Percentiles rank a stretch among this genome's conserved stretches.
Conservation (phyloP, 2,888 invertebrate genomes). For the Microdon myrmicae region DNA sequence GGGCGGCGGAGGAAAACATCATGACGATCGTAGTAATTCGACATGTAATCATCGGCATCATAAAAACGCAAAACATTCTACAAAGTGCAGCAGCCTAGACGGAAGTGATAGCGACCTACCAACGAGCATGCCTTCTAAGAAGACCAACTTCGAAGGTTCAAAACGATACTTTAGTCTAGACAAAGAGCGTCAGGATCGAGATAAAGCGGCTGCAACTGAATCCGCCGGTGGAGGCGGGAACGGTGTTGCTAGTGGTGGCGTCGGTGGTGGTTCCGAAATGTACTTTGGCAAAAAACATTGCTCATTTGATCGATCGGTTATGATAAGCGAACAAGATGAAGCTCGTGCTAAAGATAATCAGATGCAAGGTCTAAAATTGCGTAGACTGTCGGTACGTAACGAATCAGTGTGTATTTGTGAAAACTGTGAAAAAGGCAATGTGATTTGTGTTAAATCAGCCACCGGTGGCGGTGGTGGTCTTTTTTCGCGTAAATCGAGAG, state of each 20-base stretch:
- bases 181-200: constrained; percentile 49
- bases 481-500: constrained; percentile 35
- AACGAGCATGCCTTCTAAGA: constrained; percentile 26
- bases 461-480: constrained; percentile 31
- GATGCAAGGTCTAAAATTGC: constrained; percentile 34
- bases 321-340: constrained; percentile 25
- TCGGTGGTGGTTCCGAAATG: constrained; percentile 39
- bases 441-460: constrained; percentile 34
- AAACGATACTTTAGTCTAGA: constrained; percentile 55
- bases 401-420: constrained; percentile 53
- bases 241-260: not conserved
- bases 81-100: constrained; percentile 53
- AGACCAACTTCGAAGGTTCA: constrained; percentile 47
- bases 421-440: constrained; percentile 53
- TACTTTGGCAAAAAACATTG: constrained; percentile 51
- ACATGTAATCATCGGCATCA: constrained; percentile 27
- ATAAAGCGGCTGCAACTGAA: not conserved
- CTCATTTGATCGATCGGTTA: constrained; percentile 52
- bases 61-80: constrained; percentile 30
- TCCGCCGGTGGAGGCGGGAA: too few species aligned
- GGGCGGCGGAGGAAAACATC: constrained; percentile 19
- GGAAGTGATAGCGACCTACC: constrained; percentile 51
- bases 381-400: constrained; percentile 47
- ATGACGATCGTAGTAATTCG: constrained; percentile 25
- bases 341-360: constrained; percentile 7